A percentile compares a stretch with the other conserved stretches of the same genome.
These are phyloP conservation scores for Lagorchestes hirsutus DNA, from an alignment of 2,797 vertebrate genomes.

Conservation along the genomic window DNA sequence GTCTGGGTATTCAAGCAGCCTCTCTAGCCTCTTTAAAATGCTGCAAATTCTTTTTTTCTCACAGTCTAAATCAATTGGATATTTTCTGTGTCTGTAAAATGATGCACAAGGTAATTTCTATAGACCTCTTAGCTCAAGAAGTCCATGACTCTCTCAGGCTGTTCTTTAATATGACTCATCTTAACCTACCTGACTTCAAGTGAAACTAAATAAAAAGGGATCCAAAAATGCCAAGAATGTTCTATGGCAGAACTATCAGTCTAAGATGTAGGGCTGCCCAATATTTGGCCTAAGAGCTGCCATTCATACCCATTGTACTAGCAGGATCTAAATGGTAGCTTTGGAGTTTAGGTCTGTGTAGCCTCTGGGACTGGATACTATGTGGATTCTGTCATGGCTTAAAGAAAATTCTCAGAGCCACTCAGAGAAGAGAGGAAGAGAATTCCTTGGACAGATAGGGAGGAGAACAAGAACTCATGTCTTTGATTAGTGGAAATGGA, in stretches of 20 bases:
- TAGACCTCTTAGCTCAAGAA: not conserved
- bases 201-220: not conserved
- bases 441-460: not conserved
- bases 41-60: not conserved
- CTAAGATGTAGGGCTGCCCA: not conserved
- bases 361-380: not conserved
- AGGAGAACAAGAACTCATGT: not conserved
- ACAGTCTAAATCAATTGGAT: not conserved
- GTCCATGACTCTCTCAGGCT: not conserved
- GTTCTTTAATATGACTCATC: not conserved
- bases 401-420: not conserved
- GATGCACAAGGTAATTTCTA: not conserved
- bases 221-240: not conserved
- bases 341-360: not conserved
- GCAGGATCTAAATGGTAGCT: not conserved
- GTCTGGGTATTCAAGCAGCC: not conserved
- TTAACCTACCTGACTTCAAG: not conserved
- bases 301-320: not conserved
- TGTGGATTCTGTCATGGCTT: not conserved
- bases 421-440: not conserved
- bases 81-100: not conserved
- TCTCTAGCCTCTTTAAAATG: not conserved
- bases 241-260: not conserved
- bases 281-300: not conserved
- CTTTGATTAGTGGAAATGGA: not conserved